phyloP scores from a whole-genome alignment of 2,113 vertebrate species.

The Pyxicephalus adspersus region DNA sequence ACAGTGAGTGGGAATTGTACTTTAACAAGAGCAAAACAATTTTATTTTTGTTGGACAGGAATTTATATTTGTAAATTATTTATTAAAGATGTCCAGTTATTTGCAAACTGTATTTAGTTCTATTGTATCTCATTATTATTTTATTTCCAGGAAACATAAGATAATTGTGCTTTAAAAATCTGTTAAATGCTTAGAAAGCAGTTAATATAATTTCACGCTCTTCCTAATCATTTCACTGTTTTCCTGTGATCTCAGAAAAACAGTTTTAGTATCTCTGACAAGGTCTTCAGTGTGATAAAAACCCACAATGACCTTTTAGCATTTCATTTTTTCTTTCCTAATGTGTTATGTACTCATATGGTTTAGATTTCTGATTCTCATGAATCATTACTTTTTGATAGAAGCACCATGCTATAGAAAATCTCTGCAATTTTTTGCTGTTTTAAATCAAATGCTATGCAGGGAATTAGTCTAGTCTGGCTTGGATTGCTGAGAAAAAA shows the following conservation, averaged over 20 bases:
- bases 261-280: constrained; percentile 72
- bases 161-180: too few relatives aligned
- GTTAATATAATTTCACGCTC: too few relatives aligned
- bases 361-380: constrained; percentile 83
- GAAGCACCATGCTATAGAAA: constrained; percentile 75
- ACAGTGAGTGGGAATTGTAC: too few relatives aligned
- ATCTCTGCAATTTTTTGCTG: constrained; percentile 77
- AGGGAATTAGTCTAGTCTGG: constrained; percentile 69
- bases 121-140: too few relatives aligned
- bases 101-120: too few relatives aligned
- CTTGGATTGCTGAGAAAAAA: constrained; percentile 58
- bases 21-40: too few relatives aligned
- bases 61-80: too few relatives aligned
- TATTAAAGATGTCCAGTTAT: too few relatives aligned
- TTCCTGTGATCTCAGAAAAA: constrained; percentile 69
- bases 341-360: constrained; percentile 82
- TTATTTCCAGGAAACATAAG: too few relatives aligned
- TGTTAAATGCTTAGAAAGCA: too few relatives aligned
- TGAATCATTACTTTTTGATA: constrained; percentile 85
- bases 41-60: too few relatives aligned
- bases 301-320: constrained; percentile 76
- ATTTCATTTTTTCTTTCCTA: constrained; percentile 72
- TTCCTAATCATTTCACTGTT: constrained; percentile 61
- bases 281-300: constrained; percentile 79
- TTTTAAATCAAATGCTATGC: constrained; percentile 73